phyloP scores from a whole-genome alignment of 2,113 vertebrate genomes.

The Pterocles burchelli region DNA sequence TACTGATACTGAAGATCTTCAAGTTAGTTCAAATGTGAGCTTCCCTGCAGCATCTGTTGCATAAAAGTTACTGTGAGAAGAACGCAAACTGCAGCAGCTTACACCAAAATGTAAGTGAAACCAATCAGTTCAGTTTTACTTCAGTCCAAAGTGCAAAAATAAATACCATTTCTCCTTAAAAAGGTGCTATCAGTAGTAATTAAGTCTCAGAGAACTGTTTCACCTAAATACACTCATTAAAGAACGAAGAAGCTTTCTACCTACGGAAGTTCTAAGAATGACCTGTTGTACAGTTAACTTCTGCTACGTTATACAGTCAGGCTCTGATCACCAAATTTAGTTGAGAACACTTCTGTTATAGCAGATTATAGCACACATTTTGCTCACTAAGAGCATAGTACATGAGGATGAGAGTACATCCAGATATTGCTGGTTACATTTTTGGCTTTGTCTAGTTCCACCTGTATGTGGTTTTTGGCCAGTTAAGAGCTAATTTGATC shows the following conservation, averaged over 20 bases:
- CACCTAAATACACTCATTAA: neutral
- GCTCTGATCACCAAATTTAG: neutral
- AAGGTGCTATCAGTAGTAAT: conserved; percentile 44
- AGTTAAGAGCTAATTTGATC: conserved; percentile 22
- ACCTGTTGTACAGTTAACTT: neutral
- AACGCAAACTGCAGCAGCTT: neutral
- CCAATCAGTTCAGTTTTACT: neutral
- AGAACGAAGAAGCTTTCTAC: neutral
- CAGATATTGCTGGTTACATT: conserved; percentile 58
- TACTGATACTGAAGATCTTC: neutral
- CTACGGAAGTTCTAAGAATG: neutral
- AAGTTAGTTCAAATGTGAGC: neutral
- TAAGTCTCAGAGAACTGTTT: conserved; percentile 17
- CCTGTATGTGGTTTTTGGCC: neutral
- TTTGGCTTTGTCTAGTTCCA: conserved; percentile 59
- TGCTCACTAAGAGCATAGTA: neutral
- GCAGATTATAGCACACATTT: neutral
- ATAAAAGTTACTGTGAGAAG: neutral
- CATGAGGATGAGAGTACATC: neutral
- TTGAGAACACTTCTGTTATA: neutral
- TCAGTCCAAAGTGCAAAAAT: conserved; percentile 61
- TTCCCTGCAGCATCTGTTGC: neutral
- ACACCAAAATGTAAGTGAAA: neutral
- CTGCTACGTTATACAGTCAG: neutral
- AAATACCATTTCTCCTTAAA: conserved; percentile 34